These are phyloP conservation scores for Vicugna pacos DNA, from an alignment of 2,113 vertebrate genomes.

Conservation along the genomic window DNA sequence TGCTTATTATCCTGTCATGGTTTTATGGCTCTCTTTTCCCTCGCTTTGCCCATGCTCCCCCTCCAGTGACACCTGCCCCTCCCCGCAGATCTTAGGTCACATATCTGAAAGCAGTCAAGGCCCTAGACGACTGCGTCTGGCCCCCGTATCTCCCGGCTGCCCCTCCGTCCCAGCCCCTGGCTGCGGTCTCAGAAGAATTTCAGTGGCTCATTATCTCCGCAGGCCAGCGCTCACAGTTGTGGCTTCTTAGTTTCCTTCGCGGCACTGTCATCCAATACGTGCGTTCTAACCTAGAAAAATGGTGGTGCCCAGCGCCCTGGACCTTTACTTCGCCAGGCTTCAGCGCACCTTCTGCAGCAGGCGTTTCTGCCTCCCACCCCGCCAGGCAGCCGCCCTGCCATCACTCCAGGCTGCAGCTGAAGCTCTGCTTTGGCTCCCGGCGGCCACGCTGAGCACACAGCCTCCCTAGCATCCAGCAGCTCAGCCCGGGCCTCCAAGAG, in stretches of 20 bases:
- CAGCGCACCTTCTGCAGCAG: not conserved
- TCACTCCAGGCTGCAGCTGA: not conserved
- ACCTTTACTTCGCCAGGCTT: conserved; percentile 36
- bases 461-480: not conserved
- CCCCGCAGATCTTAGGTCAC: not conserved
- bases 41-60: not conserved
- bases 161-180: not conserved
- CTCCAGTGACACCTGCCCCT: not conserved
- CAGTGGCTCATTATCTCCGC: not conserved
- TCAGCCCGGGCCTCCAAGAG: not conserved
- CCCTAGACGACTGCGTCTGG: not conserved
- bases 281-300: not conserved
- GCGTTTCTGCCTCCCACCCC: conserved; percentile 39
- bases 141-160: too few relatives aligned
- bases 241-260: not conserved
- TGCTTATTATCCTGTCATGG: conserved; percentile 47
- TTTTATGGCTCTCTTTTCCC: not conserved
- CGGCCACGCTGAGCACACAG: not conserved
- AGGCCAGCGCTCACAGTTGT: not conserved
- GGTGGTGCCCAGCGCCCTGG: not conserved
- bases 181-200: not conserved
- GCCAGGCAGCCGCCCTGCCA: not conserved
- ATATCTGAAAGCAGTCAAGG: not conserved
- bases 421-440: not conserved
- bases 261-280: not conserved